Conservation (phyloP, 92 coral and sea anemone species). For the Bergia sp. region DNA sequence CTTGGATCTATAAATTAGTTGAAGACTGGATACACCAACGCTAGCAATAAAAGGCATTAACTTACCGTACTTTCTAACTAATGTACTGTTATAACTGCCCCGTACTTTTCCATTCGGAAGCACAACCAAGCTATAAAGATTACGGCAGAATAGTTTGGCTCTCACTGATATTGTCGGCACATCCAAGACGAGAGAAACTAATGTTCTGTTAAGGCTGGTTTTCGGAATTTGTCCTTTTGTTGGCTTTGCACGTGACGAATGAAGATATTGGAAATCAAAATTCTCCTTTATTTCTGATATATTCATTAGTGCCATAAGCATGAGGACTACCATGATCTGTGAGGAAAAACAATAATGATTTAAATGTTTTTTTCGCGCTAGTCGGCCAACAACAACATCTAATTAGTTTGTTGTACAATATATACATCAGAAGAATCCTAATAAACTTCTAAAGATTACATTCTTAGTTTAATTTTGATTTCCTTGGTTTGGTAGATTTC, state of each 20-base stretch:
- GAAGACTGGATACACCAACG: not conserved
- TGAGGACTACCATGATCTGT: not conserved
- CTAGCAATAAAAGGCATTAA: not conserved
- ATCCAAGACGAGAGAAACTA: not conserved
- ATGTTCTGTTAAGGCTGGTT: not conserved
- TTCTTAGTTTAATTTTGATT: too few relatives aligned
- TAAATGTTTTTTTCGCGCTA: too few relatives aligned
- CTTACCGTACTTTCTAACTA: conserved; percentile 21
- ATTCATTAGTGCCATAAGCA: conserved; percentile 5
- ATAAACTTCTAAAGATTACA: too few relatives aligned
- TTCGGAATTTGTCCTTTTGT: not conserved
- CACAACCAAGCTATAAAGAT: conserved; percentile 27
- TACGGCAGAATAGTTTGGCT: conserved; percentile 22
- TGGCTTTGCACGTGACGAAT: not conserved
- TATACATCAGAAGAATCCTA: too few relatives aligned
- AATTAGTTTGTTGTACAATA: not conserved
- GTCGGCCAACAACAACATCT: too few relatives aligned
- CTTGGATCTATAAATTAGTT: not conserved
- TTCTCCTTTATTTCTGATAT: not conserved
- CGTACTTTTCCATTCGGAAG: conserved; percentile 22
- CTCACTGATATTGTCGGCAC: conserved; percentile 24
- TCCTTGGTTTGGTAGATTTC: too few relatives aligned
- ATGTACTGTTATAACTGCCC: conserved; percentile 11
- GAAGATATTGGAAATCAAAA: not conserved
- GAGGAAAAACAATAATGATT: not conserved